phyloP scores from a whole-genome alignment of 2,113 vertebrate genomes.

The Rhea americana region DNA sequence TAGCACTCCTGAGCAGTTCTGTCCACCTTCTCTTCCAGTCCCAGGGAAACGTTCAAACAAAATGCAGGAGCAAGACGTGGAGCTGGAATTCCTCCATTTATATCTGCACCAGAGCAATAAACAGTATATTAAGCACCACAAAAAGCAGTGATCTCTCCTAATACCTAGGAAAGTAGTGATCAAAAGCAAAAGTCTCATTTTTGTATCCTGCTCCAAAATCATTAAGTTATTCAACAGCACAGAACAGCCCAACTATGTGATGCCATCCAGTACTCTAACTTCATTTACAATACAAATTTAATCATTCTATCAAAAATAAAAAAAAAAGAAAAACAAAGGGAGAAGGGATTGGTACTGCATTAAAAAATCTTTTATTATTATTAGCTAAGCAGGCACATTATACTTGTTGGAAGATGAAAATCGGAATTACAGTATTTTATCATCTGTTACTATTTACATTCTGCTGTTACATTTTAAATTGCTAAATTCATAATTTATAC shows the following conservation, averaged over 20 bases:
- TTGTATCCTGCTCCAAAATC: background rate
- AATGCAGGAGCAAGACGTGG: background rate
- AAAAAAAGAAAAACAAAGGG: background rate
- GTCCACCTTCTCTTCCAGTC: background rate
- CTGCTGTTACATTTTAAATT: background rate
- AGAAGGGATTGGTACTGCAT: rapidly evolving
- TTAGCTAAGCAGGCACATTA: background rate
- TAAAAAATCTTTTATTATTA: background rate
- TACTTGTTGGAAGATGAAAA: background rate
- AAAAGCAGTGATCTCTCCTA: background rate
- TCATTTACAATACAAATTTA: background rate
- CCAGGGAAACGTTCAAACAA: background rate
- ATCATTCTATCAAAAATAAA: background rate
- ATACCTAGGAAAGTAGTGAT: background rate
- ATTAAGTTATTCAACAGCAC: background rate
- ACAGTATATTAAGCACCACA: background rate
- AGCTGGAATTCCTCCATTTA: background rate
- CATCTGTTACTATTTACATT: background rate
- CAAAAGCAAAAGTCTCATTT: background rate
- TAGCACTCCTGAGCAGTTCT: background rate
- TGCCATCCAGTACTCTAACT: background rate
- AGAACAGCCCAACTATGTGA: background rate
- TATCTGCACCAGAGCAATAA: background rate
- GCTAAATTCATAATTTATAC: background rate
- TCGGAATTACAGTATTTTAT: background rate